A percentile compares a stretch with the other conserved stretches of the same genome.
These are phyloP conservation scores for Vanessa atalanta DNA, from an alignment of 1,140 invertebrate genomes.

Conservation along the genomic window DNA sequence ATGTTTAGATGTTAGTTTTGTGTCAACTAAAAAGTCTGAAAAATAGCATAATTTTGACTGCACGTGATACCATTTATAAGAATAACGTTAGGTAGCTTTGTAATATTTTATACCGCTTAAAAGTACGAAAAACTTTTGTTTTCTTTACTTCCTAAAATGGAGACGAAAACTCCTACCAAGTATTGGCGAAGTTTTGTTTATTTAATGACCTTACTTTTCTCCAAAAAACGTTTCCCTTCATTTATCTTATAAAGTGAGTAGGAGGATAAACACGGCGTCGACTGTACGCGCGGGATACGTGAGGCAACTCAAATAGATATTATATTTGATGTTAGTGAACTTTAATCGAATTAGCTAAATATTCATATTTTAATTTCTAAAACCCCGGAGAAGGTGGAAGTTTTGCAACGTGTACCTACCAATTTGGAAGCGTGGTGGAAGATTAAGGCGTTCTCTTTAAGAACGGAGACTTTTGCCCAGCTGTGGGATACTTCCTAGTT, in stretches of 20 bases:
- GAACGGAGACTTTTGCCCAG: too few species aligned
- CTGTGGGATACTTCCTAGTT: too few species aligned
- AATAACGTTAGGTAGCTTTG: background rate
- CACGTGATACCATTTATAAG: too few species aligned
- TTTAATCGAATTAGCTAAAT: background rate
- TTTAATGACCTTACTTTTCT: slow-evolving; percentile 33
- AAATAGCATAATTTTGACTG: too few species aligned
- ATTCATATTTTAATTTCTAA: too few species aligned
- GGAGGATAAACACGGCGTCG: background rate
- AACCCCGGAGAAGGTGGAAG: too few species aligned
- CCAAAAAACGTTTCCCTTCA: slow-evolving; percentile 27
- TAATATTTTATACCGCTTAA: slow-evolving; percentile 15
- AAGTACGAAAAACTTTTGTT: slow-evolving; percentile 19
- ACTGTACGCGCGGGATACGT: background rate
- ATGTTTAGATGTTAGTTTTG: too few species aligned
- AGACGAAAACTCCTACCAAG: slow-evolving; percentile 22
- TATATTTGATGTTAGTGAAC: background rate
- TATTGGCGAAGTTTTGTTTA: slow-evolving; percentile 25
- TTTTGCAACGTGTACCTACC: too few species aligned
- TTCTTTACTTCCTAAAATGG: slow-evolving; percentile 21
- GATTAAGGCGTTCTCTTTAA: too few species aligned
- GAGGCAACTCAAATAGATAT: background rate
- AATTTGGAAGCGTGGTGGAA: too few species aligned
- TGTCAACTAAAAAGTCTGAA: too few species aligned
- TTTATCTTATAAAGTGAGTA: slow-evolving; percentile 17